Base-by-base conservation (phyloP, 2,797 vertebrate species). In the Arctocebus calabarensis region DNA sequence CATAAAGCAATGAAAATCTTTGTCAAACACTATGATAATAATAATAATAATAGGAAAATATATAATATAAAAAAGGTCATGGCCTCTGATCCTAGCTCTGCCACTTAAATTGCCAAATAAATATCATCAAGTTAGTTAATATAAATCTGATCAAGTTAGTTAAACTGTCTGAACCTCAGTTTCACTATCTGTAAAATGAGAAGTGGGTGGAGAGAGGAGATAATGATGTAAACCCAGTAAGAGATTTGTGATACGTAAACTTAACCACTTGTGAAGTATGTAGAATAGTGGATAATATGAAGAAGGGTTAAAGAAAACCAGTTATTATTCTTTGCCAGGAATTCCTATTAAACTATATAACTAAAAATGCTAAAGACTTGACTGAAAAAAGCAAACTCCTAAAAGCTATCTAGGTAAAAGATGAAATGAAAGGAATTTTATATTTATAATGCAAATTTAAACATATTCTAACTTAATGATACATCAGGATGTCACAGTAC, bases 291-390 rank as follows among this genome's bases (percentile, higher is more conserved):
- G 10, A 43, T 82, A 86, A 74, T 12, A 57, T 7, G 43, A 78
- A 85, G 19, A 23, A 48, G 19, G 27, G 11, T 74, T 95, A 84
- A 82, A 93, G 78, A 57, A 93, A 37, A 19, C 17, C 32, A 29
- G 34, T 92, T 88, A 43, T 32, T 66, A 70, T n/a, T 13, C 40
- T 84, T 81, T 92, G 37, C n/a, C 43, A 91, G 43, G 11, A 89
- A 70, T 66, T 71, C 12, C 12, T 70, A 52, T 52, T 88, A 88
- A 94, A 66, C 62, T 83, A 90, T 5, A 22, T 77, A 90, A 70
- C 40, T 96, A 27, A 94, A 96, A 96, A 90, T 94, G 43, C 43
- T 91, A 48, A 90, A 90, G 92, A 75, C 29, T 77, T 89, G 62
- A 9, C 32, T 59, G 11, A 45, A 61, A 91, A 91, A 73, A 92